Evolutionary conservation across 1,140 invertebrate genomes (phyloP).

Genomic region (Drosophila subpulchrella): DNA sequence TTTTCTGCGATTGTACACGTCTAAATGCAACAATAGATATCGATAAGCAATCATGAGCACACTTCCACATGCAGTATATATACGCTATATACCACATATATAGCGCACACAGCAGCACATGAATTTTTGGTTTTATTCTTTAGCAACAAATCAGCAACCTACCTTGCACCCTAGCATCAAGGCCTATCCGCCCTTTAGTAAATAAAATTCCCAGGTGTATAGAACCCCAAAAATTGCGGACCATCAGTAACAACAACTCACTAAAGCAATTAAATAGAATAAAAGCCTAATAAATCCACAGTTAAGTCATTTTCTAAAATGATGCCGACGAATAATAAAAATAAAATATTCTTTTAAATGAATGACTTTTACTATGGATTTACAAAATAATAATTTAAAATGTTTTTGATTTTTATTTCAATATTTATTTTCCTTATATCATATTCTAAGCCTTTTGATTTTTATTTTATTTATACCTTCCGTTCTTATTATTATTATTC

Average conservation of each 20-base stretch:
- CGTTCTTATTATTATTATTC: conserved; percentile 9
- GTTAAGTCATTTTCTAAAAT: not conserved
- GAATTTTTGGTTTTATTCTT: conserved; percentile 14
- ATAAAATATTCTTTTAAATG: not conserved
- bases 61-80: conserved; percentile 5
- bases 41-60: conserved; percentile 25
- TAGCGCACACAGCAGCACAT: conserved; percentile 26
- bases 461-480: conserved; percentile 5
- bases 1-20: conserved; percentile 70
- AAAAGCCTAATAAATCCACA: conserved; percentile 12
- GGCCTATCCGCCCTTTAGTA: conserved; percentile 36
- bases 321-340: no score
- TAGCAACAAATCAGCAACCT: conserved; percentile 43
- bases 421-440: conserved; percentile 1
- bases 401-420: not conserved
- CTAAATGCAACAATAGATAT: conserved; percentile 42
- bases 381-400: not conserved
- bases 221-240: conserved; percentile 10
- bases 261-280: not conserved
- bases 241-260: conserved; percentile 11
- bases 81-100: conserved; percentile 2
- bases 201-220: conserved; percentile 14
- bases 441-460: not conserved
- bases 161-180: conserved; percentile 82
- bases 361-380: conserved; percentile 16